These are phyloP conservation scores for Chesias legatella DNA, from an alignment of 2,888 invertebrate species.

Conservation along the genomic window DNA sequence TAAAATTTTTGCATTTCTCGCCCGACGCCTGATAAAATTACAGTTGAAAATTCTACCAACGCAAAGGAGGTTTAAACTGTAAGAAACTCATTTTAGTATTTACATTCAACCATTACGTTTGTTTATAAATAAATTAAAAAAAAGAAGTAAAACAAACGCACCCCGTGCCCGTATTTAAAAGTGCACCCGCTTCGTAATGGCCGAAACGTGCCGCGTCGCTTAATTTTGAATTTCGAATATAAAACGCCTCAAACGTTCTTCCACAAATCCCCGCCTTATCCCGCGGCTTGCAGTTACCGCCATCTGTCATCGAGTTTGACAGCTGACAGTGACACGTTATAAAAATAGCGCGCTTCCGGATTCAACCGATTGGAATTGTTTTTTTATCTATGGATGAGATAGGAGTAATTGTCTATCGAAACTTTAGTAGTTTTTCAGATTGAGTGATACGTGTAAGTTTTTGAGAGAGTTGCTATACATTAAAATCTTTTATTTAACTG, in stretches of 20 bases:
- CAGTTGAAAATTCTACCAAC: no score
- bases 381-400: not conserved
- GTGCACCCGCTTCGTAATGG: constrained; percentile 42
- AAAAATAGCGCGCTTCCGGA: constrained; percentile 53
- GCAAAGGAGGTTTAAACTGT: no score
- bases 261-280: constrained; percentile 47
- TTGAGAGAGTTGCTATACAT: no score
- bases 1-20: no score
- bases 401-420: no score
- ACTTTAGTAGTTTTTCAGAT: no score
- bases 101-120: not conserved
- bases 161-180: constrained; percentile 40
- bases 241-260: constrained; percentile 45
- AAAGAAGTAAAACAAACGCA: constrained; percentile 37
- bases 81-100: no score
- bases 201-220: constrained; percentile 48
- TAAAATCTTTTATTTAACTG: no score
- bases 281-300: constrained; percentile 54
- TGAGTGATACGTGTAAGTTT: no score
- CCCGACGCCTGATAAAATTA: no score
- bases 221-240: constrained; percentile 52
- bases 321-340: constrained; percentile 64
- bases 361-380: constrained; percentile 18
- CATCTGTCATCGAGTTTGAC: constrained; percentile 75
- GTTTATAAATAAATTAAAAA: constrained; percentile 27